phyloP scores from a whole-genome alignment of 92 coral and sea anemone species.

The Blastomussa wellsi region DNA sequence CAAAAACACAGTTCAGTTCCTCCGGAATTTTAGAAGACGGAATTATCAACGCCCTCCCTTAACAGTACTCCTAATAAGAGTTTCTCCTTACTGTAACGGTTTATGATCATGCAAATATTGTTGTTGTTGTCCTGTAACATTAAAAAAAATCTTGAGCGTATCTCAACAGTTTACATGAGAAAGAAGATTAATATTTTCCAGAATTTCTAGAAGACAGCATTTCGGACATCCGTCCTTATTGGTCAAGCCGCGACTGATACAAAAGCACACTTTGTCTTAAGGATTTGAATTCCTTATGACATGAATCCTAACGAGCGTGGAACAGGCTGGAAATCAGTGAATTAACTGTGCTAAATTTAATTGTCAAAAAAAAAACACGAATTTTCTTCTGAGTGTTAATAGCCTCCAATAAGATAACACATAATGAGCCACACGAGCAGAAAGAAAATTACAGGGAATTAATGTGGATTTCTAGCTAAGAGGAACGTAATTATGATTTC shows the following conservation, averaged over 20 bases:
- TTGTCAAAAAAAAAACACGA: background rate
- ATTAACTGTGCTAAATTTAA: background rate
- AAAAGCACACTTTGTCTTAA: background rate
- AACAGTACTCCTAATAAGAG: background rate
- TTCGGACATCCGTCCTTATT: background rate
- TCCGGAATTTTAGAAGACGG: background rate
- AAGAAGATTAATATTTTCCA: background rate
- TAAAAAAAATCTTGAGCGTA: no score
- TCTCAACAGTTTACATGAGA: background rate
- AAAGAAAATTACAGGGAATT: background rate
- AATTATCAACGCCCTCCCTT: background rate
- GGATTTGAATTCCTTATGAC: background rate
- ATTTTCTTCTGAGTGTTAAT: background rate
- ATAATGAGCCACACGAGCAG: background rate
- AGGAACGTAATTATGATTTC: background rate
- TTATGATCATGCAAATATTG: no score
- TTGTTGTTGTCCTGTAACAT: no score
- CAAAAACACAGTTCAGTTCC: background rate
- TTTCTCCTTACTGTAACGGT: no score
- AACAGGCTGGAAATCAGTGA: background rate
- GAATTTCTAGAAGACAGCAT: slow-evolving; percentile 1
- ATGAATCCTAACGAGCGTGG: background rate
- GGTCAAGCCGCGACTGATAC: background rate
- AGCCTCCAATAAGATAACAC: background rate
- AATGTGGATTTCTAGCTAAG: background rate